Percentiles rank a stretch among this genome's conserved stretches.
These are phyloP conservation scores for Leptogaster cylindrica DNA, from an alignment of 2,888 invertebrate genomes.

Conservation along the genomic window DNA sequence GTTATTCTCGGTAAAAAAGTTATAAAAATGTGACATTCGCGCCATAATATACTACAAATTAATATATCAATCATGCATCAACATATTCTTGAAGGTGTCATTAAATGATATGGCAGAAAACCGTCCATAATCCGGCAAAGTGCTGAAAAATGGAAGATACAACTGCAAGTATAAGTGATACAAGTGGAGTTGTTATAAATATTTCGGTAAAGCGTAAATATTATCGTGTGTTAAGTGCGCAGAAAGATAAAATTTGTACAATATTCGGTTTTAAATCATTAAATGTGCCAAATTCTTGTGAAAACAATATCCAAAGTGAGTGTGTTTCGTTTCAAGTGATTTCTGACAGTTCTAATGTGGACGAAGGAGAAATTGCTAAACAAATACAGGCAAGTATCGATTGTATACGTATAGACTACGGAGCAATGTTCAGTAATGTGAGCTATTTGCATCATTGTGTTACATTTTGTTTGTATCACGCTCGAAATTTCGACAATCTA, in stretches of 20 bases:
- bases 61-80: not conserved
- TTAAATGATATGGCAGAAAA: slow-evolving; percentile 14
- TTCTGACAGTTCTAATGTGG: slow-evolving; percentile 44
- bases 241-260: slow-evolving; percentile 43
- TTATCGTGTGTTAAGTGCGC: slow-evolving; percentile 37
- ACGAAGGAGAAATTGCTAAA: slow-evolving; percentile 43
- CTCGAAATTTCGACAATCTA: too few species aligned
- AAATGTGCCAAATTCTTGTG: slow-evolving; percentile 22
- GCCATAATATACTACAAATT: not conserved
- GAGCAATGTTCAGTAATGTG: too few species aligned
- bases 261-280: slow-evolving; percentile 44
- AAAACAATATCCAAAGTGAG: slow-evolving; percentile 26
- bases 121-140: not conserved
- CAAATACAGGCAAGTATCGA: slow-evolving; percentile 43
- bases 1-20: slow-evolving; percentile 14
- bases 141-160: slow-evolving; percentile 32
- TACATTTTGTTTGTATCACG: too few species aligned
- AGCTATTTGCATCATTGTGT: too few species aligned
- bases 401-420: too few species aligned
- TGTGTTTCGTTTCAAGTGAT: slow-evolving; percentile 42
- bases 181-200: slow-evolving; percentile 16
- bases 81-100: slow-evolving; percentile 17
- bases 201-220: slow-evolving; percentile 35
- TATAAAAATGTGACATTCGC: slow-evolving; percentile 25
- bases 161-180: slow-evolving; percentile 11